Conservation (phyloP, 2,888 invertebrate genomes). For the Trichopria drosophilae region DNA sequence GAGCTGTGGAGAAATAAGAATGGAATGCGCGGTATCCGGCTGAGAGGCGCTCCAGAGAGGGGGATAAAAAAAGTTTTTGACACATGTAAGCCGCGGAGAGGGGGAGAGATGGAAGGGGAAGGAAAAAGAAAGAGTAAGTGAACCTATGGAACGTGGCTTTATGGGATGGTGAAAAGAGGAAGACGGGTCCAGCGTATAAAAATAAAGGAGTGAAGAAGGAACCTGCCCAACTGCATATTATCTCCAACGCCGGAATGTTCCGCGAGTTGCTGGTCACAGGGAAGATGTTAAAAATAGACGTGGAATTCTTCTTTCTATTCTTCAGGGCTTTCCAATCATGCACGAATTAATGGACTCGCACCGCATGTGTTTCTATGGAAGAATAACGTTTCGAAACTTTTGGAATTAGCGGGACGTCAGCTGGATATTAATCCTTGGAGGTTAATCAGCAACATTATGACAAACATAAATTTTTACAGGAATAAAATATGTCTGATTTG, state of each 20-base stretch:
- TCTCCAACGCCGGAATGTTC: slow-evolving; percentile 49
- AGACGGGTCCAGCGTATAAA: slow-evolving; percentile 4
- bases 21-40: slow-evolving; percentile 34
- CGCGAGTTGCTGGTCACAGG: slow-evolving; percentile 19
- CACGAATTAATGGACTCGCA: slow-evolving; percentile 37
- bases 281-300: slow-evolving; percentile 16
- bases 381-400: too few species aligned
- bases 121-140: slow-evolving; percentile 9
- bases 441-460: too few species aligned
- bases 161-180: slow-evolving; percentile 17
- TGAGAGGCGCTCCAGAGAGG: slow-evolving; percentile 12
- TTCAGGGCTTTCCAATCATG: too few species aligned
- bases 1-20: slow-evolving; percentile 34
- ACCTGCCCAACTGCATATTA: slow-evolving; percentile 52
- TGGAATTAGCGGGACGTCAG: too few species aligned
- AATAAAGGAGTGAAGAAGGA: slow-evolving; percentile 41
- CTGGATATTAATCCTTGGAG: too few species aligned
- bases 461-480: too few species aligned
- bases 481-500: too few species aligned
- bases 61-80: too few species aligned
- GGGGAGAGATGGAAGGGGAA: neutral
- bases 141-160: too few species aligned
- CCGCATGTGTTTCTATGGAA: too few species aligned
- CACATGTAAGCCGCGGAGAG: too few species aligned
- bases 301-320: too few species aligned